These are phyloP conservation scores for Babyrousa celebensis DNA, from an alignment of 2,797 vertebrate genomes.

Conservation along the genomic window DNA sequence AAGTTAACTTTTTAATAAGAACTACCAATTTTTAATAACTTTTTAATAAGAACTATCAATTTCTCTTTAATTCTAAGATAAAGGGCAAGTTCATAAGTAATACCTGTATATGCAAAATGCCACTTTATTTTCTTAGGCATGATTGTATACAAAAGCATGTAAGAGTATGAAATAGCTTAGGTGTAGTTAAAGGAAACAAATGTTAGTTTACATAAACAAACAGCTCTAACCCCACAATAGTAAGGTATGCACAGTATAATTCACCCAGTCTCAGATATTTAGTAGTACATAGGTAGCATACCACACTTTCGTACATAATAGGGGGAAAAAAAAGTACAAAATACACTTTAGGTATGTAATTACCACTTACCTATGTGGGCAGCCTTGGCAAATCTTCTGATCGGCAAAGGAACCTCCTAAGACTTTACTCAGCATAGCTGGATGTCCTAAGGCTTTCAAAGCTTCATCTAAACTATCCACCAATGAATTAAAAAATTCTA, in stretches of 20 bases:
- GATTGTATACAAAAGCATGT: neutral
- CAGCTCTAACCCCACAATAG: neutral
- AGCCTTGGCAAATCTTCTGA: conserved; percentile 99
- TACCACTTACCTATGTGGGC: conserved; percentile 96
- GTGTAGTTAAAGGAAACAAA: conserved; percentile 49
- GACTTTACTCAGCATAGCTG: conserved; percentile 99
- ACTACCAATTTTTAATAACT: neutral
- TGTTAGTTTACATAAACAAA: conserved; percentile 47
- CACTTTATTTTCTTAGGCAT: conserved; percentile 52
- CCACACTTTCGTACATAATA: neutral
- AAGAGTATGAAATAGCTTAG: conserved; percentile 52
- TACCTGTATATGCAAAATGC: conserved; percentile 37
- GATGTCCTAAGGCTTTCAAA: conserved; percentile 98
- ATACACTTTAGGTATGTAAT: conserved; percentile 12
- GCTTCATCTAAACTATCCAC: conserved; percentile 99
- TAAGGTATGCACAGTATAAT: conserved; percentile 29
- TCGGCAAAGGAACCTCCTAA: conserved; percentile 99
- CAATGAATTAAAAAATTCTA: conserved; percentile 99
- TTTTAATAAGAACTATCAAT: neutral
- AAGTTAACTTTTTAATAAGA: neutral
- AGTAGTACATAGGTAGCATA: neutral
- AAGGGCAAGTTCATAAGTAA: conserved; percentile 53
- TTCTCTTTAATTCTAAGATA: conserved; percentile 53
- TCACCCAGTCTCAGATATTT: conserved; percentile 38
- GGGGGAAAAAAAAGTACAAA: conserved; percentile 39